Conservation (phyloP, 1,140 invertebrate species). For the Kradibia gibbosae region DNA sequence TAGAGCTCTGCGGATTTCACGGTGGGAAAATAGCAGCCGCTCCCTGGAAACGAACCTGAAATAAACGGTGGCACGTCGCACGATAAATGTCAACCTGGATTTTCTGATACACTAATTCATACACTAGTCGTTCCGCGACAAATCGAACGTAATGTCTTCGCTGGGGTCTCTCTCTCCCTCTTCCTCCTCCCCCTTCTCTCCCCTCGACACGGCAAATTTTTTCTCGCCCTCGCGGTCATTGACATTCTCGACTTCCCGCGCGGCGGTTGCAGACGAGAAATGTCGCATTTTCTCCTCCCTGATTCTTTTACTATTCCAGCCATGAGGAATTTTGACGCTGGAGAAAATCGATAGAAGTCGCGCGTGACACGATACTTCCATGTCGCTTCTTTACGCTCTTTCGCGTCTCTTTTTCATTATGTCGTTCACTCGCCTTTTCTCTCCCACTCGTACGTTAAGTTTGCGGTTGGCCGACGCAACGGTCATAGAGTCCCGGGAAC, state of each 20-base stretch:
- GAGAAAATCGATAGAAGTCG: constrained; percentile 37
- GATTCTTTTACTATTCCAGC: not conserved
- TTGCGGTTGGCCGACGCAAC: not conserved
- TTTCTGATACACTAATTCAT: constrained; percentile 45
- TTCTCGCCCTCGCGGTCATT: constrained; percentile 24
- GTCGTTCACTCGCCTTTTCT: no score
- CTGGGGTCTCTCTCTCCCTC: not conserved
- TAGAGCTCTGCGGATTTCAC: constrained; percentile 1
- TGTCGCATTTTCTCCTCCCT: constrained; percentile 30
- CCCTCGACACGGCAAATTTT: not conserved
- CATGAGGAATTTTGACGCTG: not conserved
- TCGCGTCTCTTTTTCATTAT: not conserved
- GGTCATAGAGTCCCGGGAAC: not conserved
- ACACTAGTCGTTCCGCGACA: not conserved
- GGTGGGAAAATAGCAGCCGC: not conserved
- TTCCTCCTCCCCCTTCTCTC: not conserved
- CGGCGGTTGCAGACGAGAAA: not conserved
- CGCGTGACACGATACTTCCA: not conserved
- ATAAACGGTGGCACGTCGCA: constrained; percentile 33
- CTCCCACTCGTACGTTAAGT: not conserved
- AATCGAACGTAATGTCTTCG: not conserved
- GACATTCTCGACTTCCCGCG: not conserved
- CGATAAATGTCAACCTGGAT: constrained; percentile 48
- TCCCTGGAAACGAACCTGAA: not conserved
- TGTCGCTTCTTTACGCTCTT: not conserved